Evolutionary conservation across 1,140 invertebrate genomes (phyloP), one percentile per base, ranked within the genome.

Genomic region (Formica selysi): DNA sequence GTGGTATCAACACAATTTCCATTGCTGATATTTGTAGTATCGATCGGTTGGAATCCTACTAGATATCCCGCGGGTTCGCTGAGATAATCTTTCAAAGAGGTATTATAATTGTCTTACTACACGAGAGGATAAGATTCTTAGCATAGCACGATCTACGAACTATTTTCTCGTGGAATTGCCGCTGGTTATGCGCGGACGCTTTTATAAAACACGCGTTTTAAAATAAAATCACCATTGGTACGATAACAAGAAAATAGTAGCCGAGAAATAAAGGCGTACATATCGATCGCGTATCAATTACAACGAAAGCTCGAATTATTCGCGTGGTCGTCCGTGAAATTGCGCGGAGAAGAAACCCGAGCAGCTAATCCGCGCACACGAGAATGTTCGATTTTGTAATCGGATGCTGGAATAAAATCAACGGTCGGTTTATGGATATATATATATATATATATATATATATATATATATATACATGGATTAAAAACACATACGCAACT

Each of bases 271-370:
- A 81, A 71, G 19, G 36, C 36, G 54, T 26, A 4, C 7, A 1
- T 61, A 62, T 83, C 68, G 38, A 83, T 73, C 38, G 38, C 67
- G 13, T 38, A 81, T 81, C 54, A 83, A 73, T 83, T 73, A 61
- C 38, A 13, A 81, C 16, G 26, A 73, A 29, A 38, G 38, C 11
- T 48, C 38, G 7, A 81, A 81, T 81, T 73, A 81, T 81, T 44
- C 68, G 78, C 36, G 1, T 44, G 26, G 19, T 13, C 36, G 26
- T 71, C 11, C 22, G 38, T 57, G 26, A 83, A 83, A 81, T 68
- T 71, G 78, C 65, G 16, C 26, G 26, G 26, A 11, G 10, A 61
- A 80, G 64, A 80, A 81, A 81, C 19, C 26, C 26, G 19, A 71
- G 26, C 70, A 32, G 32, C 38, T 73, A 61, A 83, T 83, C 54